Evolutionary conservation across 2,797 vertebrate genomes (phyloP), one percentile per base, ranked within the genome.

Genomic region (Hypotaenidia okinawae): DNA sequence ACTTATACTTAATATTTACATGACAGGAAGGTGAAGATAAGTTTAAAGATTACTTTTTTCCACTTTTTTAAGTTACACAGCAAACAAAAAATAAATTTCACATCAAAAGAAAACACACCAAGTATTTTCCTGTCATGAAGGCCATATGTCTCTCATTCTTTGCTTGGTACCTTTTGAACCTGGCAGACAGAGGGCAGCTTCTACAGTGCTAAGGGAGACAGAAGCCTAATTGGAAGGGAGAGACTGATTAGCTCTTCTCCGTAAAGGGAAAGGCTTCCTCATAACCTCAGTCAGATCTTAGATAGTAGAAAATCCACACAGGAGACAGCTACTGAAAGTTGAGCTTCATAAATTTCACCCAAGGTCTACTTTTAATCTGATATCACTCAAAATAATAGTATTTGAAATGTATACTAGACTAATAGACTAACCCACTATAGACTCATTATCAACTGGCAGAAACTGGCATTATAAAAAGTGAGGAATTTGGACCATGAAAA

Each of bases 291-390:
- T 47, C 74, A 91, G 87, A 94, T 95, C 94, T 91, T 72, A 87
- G 84, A 89, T 88, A 86, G 74, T 13, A 88, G 79, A 61, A 89
- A 94, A 94, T 75, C 80, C 73, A 90, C 2, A 25, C 45, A 72
- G 79, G 45, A 84, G 83, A 93, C 85, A 81, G 73, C 58, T 80
- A 88, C 62, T 91, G 87, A 96, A 94, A 95, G 88, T 45, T 86
- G 83, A 96, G 69, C 87, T 91, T 88, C 73, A 59, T 84, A 84
- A 90, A 88, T 91, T 75, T 92, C 68, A 89, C 87, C 59, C 47
- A 51, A 91, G 68, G 68, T 88, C 69, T 91, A 73, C 33, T 58
- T 93, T 74, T 51, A 72, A 86, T 79, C 67, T 55, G 77, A 86
- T 41, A 86, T 45, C 87, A 90, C 74, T 85, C 27, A 91, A 66